Evolutionary conservation across 2,113 vertebrate species (phyloP), one percentile per base, ranked within the genome.

Genomic region (Corythoichthys intestinalis): DNA sequence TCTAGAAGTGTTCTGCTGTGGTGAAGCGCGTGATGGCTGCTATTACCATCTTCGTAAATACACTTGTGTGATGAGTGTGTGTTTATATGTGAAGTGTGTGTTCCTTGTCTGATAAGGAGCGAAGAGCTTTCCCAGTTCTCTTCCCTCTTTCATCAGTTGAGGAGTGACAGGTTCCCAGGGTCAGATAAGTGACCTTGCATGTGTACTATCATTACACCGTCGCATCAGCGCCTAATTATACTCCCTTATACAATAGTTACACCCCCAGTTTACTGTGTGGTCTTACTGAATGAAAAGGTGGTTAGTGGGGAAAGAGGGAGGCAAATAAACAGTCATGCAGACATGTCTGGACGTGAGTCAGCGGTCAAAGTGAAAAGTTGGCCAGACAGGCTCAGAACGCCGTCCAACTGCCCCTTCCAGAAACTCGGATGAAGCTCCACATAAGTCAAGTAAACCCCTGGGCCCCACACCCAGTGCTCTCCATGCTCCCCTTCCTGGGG

Each of bases 81-180:
- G 70, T 82, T 78, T 83, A 47, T 37, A 20, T 60, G 54, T 64
- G 57, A 52, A 47, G 65, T 60, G 64, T 82, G 74, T 73, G 75
- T 83, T 77, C 69, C 56, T 69, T 80, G 13, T 66, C 76, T 90
- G 89, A 91, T 90, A 90, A 89, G 72, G 62, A 74, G 83, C 78
- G 34, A 83, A 82, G 85, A 90, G 82, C 37, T 83, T 89, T 91
- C 88, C 89, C 89, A 90, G 82, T 83, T 88, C 76, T 69, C 46
- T 65, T 54, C 66, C 65, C 70, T 80, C 90, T 90, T 91, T 91
- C 87, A 92, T 92, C 85, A 82, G 85, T 63, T n/a, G 57, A 61
- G 57, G 68, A 78, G 80, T 75, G 79, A 85, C 88, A 77, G 86
- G 84, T 92, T 92, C 89, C 88, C 89, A 90, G 87, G 89, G 84